phyloP scores from a whole-genome alignment of 2,797 vertebrate genomes.

The Macroramphosus scolopax region DNA sequence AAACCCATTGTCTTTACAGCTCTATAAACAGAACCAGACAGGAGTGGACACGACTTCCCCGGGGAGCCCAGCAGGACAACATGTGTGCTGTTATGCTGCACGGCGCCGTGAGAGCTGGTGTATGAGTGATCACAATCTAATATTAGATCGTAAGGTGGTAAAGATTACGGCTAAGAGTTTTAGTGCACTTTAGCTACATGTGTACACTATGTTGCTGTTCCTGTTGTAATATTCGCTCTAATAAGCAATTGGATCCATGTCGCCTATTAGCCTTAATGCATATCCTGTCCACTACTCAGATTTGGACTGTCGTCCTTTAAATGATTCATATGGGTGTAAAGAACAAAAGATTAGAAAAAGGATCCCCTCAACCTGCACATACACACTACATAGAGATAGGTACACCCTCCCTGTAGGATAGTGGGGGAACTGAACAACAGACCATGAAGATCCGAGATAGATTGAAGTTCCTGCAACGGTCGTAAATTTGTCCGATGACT shows the following conservation, averaged over 20 bases:
- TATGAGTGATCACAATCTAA: no score
- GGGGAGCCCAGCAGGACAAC: slow-evolving; percentile 12
- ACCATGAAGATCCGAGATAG: slow-evolving; percentile 60
- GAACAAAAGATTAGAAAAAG: slow-evolving; percentile 2
- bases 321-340: no score
- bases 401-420: slow-evolving; percentile 16
- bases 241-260: no score
- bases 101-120: background rate
- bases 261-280: no score
- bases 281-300: no score
- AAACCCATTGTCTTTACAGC: slow-evolving; percentile 40
- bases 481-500: slow-evolving; percentile 30
- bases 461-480: slow-evolving; percentile 32
- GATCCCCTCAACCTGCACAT: background rate
- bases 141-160: slow-evolving; percentile 1
- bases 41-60: slow-evolving; percentile 23
- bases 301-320: no score
- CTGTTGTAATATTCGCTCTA: no score
- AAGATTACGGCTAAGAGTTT: slow-evolving; percentile 5
- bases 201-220: background rate
- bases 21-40: slow-evolving; percentile 47
- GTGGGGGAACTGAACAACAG: slow-evolving; percentile 38
- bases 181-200: background rate
- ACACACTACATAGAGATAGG: slow-evolving; percentile 4
- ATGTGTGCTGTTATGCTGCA: slow-evolving; percentile 3